These are phyloP conservation scores for Dryocosmus kuriphilus DNA, from an alignment of 2,888 invertebrate genomes.

Conservation along the genomic window DNA sequence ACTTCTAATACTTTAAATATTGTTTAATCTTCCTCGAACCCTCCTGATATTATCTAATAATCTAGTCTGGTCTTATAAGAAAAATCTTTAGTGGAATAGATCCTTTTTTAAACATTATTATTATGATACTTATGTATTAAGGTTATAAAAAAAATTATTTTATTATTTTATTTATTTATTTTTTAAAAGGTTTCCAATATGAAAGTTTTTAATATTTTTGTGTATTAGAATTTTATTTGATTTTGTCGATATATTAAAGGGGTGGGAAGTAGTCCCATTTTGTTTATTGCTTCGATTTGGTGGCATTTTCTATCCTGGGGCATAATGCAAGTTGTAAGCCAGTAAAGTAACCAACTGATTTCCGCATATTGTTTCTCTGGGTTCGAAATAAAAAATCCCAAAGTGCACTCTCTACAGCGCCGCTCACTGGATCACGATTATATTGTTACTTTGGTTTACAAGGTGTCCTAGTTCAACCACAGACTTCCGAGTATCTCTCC, in stretches of 20 bases:
- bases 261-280: not conserved
- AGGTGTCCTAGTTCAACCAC: slow-evolving; percentile 18
- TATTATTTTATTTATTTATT: too few relatives aligned
- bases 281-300: not conserved
- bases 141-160: too few relatives aligned
- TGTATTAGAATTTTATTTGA: not conserved
- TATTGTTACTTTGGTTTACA: slow-evolving; percentile 25
- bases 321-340: slow-evolving; percentile 6
- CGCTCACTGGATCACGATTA: slow-evolving; percentile 24
- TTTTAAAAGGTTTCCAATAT: too few relatives aligned
- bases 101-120: too few relatives aligned
- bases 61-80: too few relatives aligned
- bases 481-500: not conserved
- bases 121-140: not conserved
- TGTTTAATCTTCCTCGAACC: too few relatives aligned
- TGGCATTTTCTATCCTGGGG: slow-evolving; percentile 11
- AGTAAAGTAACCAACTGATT: slow-evolving; percentile 26
- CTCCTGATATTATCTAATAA: too few relatives aligned
- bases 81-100: too few relatives aligned
- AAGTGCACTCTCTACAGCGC: slow-evolving; percentile 16
- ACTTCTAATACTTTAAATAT: too few relatives aligned
- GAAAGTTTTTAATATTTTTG: too few relatives aligned
- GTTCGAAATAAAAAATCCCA: slow-evolving; percentile 13
- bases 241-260: not conserved
- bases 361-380: slow-evolving; percentile 35